phyloP scores from a whole-genome alignment of 2,113 vertebrate species.

The Pan troglodytes region NHGRI_mPanTro3-v2.1_pri NC_072413.2:32094501-32095000 shows the following conservation, averaged over 20 bases:
- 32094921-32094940: background rate
- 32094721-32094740: background rate
- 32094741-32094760: background rate
- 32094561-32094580: background rate
- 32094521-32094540: background rate
- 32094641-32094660: background rate
- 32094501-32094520: background rate
- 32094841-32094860: background rate
- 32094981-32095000: background rate
- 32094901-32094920: background rate
- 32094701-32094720: background rate
- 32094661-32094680: background rate
- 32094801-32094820: background rate
- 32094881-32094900: background rate
- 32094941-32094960: background rate
- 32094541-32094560: background rate
- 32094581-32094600: background rate
- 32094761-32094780: background rate
- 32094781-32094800: background rate
- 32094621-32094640: background rate
- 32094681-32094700: background rate
- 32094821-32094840: background rate
- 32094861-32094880: background rate
- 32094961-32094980: background rate
- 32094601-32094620: background rate